Evolutionary conservation across 2,113 vertebrate genomes (phyloP), one percentile per base, ranked within the genome.

Genomic region (Cnemophilus loriae): DNA sequence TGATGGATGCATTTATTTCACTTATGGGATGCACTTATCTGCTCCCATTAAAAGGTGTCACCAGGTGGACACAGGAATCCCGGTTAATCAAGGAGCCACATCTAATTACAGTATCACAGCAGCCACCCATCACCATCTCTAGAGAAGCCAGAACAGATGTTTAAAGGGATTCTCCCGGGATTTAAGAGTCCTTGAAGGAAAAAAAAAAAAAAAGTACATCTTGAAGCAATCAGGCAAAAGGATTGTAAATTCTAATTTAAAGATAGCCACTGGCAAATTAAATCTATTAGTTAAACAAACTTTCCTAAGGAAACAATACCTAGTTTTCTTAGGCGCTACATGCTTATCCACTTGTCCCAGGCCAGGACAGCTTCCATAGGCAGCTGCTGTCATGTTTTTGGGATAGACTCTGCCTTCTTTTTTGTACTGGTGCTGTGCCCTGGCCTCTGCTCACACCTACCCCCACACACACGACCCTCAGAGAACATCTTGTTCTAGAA

Each of bases 211-310:
- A 39, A 60, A 44, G 42, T 12, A 71, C 93, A 96, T 92, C 86
- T 96, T 97, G 96, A 98, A 97, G 79, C 87, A 86, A 97, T 97
- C 81, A 90, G 93, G 68, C 69, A 59, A 93, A 93, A 94, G 83
- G 85, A 96, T 28, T 93, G 56, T 63, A 94, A 91, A 87, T 75
- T 93, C 63, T 89, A 92, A 93, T 88, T 91, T 85, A 69, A 91
- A 97, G 95, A 93, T 91, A 96, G 97, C 77, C 50, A 87, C 37
- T 83, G 73, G 55, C 68, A 97, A 95, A 97, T 96, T 39, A 86
- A 59, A 60, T 20, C 39, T 33, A 68, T 89, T 47, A 90, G 87
- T 93, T 93, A 97, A 95, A 94, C 81, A 94, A 96, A 87, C 70
- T 69, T 95, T 91, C 49, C 81, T 70, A n/a, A 87, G 83, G 59